Conservation (phyloP, 2,888 invertebrate genomes). For the Pandemis cinnamomeana region DNA sequence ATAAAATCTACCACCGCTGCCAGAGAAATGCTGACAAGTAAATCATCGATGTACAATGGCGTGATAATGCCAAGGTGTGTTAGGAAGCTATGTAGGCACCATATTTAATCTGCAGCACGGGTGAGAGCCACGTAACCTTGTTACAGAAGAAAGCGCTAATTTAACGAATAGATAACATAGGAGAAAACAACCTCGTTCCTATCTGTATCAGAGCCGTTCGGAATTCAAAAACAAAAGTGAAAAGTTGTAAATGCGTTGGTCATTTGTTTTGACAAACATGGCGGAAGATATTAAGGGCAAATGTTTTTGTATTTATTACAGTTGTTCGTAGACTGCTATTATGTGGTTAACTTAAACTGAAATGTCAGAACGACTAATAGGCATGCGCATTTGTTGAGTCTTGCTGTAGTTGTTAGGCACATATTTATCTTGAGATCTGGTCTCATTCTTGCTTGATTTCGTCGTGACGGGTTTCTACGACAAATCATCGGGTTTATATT, state of each 20-base stretch:
- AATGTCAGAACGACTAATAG: background rate
- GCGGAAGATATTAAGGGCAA: background rate
- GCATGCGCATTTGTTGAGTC: background rate
- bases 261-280: conserved; percentile 1
- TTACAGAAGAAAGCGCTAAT: conserved; percentile 78
- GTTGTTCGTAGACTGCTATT: background rate
- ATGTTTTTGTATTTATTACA: background rate
- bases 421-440: background rate
- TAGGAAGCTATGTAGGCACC: conserved; percentile 16
- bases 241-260: background rate
- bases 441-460: background rate
- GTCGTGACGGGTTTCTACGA: background rate
- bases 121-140: conserved; percentile 75
- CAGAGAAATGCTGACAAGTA: conserved; percentile 51
- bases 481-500: no score
- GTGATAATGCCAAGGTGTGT: background rate
- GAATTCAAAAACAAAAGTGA: conserved; percentile 19
- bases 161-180: conserved; percentile 50
- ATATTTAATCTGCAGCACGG: conserved; percentile 49
- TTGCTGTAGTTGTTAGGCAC: background rate
- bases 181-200: conserved; percentile 27
- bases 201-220: conserved; percentile 23
- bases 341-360: background rate
- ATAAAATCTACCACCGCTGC: background rate
- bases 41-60: conserved; percentile 7